Conservation (phyloP, 1,140 invertebrate genomes). For the Ceratoteleas bidentatus region DNA sequence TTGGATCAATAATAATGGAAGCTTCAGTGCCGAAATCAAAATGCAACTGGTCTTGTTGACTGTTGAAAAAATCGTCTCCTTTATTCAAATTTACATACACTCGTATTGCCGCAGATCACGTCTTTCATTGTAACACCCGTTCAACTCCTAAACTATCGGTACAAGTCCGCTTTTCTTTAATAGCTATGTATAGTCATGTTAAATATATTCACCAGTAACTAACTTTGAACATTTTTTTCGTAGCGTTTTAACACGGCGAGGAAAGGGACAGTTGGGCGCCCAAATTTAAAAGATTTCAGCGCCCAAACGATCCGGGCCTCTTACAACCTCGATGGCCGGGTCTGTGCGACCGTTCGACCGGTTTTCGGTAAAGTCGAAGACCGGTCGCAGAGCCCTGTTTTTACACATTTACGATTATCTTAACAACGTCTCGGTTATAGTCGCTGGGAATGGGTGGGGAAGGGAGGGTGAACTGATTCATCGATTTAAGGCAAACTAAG, state of each 20-base stretch:
- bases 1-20: neutral
- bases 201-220: conserved; percentile 22
- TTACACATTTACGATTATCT: conserved; percentile 21
- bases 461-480: neutral
- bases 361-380: too few species aligned
- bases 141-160: conserved; percentile 53
- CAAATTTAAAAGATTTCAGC: too few species aligned
- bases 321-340: conserved; percentile 28
- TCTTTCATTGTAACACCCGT: conserved; percentile 34
- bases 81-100: conserved; percentile 52
- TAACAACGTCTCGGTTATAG: conserved; percentile 28
- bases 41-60: neutral
- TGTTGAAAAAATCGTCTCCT: conserved; percentile 42
- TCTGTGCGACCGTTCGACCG: too few species aligned
- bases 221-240: conserved; percentile 24
- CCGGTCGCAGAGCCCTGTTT: too few species aligned
- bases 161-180: conserved; percentile 4
- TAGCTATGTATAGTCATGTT: conserved; percentile 21
- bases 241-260: conserved; percentile 24
- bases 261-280: too few species aligned
- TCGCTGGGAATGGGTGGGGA: conserved; percentile 13
- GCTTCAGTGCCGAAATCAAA: neutral
- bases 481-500: too few species aligned
- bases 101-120: conserved; percentile 38
- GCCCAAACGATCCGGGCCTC: neutral